A percentile compares a stretch with the other conserved stretches of the same genome.
phyloP scores from a whole-genome alignment of 2,888 invertebrate species.

The Chrysina gloriosa region DNA sequence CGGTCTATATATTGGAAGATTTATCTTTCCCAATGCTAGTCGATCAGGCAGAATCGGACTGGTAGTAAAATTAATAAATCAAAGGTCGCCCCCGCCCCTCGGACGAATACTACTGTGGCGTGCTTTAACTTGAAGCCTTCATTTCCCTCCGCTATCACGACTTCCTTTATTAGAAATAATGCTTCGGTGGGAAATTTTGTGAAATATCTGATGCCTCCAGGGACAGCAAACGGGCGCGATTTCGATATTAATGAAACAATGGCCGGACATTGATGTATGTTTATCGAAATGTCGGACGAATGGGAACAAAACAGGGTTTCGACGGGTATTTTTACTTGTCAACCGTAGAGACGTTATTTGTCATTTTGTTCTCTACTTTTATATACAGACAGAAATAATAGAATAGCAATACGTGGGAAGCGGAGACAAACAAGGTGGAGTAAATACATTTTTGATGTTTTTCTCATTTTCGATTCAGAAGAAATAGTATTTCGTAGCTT shows the following conservation, averaged over 20 bases:
- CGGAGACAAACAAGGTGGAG: too few species aligned
- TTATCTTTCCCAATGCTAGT: neutral
- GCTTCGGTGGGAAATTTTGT: constrained; percentile 26
- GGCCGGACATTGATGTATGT: constrained; percentile 16
- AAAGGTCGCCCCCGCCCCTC: neutral
- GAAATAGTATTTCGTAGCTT: too few species aligned
- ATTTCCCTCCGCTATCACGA: constrained; percentile 31
- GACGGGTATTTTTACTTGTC: neutral
- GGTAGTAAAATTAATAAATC: constrained; percentile 26
- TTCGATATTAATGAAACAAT: constrained; percentile 28
- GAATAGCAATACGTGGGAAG: too few species aligned
- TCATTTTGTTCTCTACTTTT: neutral
- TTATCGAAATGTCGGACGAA: neutral
- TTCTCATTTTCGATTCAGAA: too few species aligned
- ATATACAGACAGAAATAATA: neutral
- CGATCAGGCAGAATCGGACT: neutral
- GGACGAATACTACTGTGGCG: constrained; percentile 18
- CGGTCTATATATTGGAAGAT: neutral
- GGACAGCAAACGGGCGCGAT: neutral
- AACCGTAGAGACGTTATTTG: neutral
- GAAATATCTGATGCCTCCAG: constrained; percentile 1
- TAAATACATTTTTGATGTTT: too few species aligned
- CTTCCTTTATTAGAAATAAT: constrained; percentile 36
- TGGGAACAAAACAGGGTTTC: neutral
- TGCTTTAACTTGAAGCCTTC: constrained; percentile 31